A percentile compares a stretch with the other conserved stretches of the same genome.
phyloP scores from a whole-genome alignment of 2,888 invertebrate genomes.

The Prosapia bicincta region DNA sequence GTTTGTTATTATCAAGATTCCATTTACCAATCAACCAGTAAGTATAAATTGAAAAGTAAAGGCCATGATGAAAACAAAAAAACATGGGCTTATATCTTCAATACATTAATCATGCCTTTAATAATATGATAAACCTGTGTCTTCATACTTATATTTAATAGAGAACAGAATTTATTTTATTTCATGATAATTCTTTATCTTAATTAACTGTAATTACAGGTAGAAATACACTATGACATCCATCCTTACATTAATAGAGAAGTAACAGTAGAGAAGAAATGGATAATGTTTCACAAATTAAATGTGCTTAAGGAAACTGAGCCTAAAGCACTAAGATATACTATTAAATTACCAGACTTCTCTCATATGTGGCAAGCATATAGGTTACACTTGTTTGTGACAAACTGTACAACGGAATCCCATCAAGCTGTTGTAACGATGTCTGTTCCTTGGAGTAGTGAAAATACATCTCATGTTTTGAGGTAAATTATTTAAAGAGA shows the following conservation, averaged over 20 bases:
- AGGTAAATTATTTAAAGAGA: conserved; percentile 20
- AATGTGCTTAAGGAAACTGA: conserved; percentile 54
- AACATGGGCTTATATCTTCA: too few species aligned
- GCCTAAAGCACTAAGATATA: conserved; percentile 57
- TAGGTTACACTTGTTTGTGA: conserved; percentile 53
- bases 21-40: not conserved
- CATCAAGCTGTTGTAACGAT: conserved; percentile 60
- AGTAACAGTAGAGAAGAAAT: not conserved
- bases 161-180: too few species aligned
- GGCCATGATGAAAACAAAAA: too few species aligned
- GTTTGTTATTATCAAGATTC: not conserved
- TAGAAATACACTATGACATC: conserved; percentile 61
- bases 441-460: conserved; percentile 59
- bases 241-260: conserved; percentile 35
- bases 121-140: too few species aligned
- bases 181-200: too few species aligned
- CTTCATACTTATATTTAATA: too few species aligned
- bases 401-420: conserved; percentile 46
- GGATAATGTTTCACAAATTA: conserved; percentile 33
- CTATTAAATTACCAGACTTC: conserved; percentile 56
- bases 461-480: conserved; percentile 31
- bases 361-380: conserved; percentile 55
- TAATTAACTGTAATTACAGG: too few species aligned
- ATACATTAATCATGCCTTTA: too few species aligned
- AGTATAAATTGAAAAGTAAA: too few species aligned